Percentiles rank a stretch among this genome's conserved stretches.
These are phyloP conservation scores for Zoroaster sp. DNA, from an alignment of 53 echinoderm and acorn worm species.

Conservation along the genomic window DNA sequence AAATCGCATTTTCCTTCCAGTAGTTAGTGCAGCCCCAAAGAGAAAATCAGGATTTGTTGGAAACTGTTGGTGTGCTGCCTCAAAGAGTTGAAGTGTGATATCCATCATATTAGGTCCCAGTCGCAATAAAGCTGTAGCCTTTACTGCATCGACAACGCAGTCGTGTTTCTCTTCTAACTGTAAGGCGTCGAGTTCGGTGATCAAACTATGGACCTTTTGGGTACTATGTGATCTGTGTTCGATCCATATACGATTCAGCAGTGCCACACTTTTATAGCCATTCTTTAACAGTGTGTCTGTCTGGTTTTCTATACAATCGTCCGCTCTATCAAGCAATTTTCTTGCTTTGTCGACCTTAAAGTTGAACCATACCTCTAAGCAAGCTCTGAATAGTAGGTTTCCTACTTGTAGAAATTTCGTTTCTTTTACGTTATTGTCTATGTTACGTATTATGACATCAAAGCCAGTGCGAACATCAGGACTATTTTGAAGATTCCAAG, in stretches of 20 bases:
- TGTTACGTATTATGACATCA: not conserved
- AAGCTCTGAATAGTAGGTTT: not conserved
- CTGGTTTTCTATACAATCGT: not conserved
- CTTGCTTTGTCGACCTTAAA: not conserved
- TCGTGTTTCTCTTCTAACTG: not conserved
- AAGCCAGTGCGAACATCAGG: not conserved
- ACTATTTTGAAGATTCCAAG: too few species aligned
- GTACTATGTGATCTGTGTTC: not conserved
- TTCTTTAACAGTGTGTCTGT: too few species aligned
- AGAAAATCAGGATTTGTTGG: not conserved
- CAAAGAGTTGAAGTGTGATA: not conserved
- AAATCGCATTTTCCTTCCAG: not conserved
- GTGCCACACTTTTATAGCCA: not conserved
- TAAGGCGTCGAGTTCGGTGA: not conserved
- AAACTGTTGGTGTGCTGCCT: not conserved
- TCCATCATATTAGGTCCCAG: not conserved
- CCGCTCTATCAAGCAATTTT: not conserved
- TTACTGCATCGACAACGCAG: not conserved
- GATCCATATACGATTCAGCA: too few species aligned
- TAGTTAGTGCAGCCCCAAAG: not conserved
- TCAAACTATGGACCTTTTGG: not conserved
- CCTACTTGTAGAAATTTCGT: not conserved
- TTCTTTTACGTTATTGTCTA: not conserved
- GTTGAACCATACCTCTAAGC: not conserved
- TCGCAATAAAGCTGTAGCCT: constrained; percentile 1